Evolutionary conservation across 2,113 vertebrate genomes (phyloP).

Genomic region (Ammospiza caudacuta): DNA sequence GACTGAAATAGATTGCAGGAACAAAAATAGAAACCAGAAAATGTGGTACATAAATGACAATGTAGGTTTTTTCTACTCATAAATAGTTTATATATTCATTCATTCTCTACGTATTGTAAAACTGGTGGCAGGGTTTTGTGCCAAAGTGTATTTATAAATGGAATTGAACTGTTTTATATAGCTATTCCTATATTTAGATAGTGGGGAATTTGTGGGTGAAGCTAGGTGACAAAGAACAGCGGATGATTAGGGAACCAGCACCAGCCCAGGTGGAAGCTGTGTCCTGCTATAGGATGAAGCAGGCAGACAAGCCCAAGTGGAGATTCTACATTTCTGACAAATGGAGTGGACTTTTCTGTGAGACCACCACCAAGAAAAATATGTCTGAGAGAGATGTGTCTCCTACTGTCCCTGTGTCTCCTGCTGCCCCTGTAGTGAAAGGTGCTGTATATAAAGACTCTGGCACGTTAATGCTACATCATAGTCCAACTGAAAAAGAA

Average conservation of each 20-base stretch:
- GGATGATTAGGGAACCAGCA: neutral
- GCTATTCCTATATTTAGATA: neutral
- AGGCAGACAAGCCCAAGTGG: neutral
- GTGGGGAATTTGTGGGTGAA: neutral
- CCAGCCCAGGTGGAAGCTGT: neutral
- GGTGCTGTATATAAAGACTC: neutral
- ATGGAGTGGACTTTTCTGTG: neutral
- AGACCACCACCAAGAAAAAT: neutral
- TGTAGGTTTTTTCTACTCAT: neutral
- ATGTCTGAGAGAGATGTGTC: neutral
- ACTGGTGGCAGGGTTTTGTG: neutral
- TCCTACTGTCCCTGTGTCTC: neutral
- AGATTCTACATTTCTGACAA: neutral
- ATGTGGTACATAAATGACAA: neutral
- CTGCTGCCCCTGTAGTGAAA: neutral
- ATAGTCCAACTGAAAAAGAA: neutral
- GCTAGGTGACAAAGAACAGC: neutral
- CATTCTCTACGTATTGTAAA: neutral
- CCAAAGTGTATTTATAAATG: neutral
- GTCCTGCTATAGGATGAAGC: neutral
- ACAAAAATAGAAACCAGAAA: neutral
- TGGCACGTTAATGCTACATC: neutral
- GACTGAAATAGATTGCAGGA: neutral
- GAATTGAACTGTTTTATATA: neutral
- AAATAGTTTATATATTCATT: neutral